Conservation (phyloP, 2,797 vertebrate genomes). For the Rhinella marina region DNA sequence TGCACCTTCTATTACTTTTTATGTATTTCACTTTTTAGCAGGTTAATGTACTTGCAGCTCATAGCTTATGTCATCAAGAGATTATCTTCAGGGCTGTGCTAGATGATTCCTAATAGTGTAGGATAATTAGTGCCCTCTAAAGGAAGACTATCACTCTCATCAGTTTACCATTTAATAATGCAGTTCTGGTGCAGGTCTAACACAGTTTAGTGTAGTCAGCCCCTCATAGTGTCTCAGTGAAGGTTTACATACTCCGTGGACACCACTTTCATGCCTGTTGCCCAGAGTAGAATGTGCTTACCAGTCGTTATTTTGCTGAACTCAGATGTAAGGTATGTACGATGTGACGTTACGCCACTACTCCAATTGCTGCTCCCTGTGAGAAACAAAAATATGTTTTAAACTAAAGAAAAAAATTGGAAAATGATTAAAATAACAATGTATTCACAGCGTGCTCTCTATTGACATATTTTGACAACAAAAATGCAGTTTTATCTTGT, state of each 20-base stretch:
- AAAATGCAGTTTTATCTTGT: too few relatives aligned
- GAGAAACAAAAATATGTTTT: too few relatives aligned
- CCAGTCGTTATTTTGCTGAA: neutral
- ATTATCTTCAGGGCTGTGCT: neutral
- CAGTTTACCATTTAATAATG: neutral
- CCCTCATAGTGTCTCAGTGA: neutral
- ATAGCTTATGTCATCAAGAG: neutral
- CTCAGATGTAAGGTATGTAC: neutral
- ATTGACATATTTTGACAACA: neutral
- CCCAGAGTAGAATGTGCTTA: neutral
- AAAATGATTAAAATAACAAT: neutral
- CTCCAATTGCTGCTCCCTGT: conserved; percentile 4
- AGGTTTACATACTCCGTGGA: neutral
- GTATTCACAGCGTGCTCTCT: neutral
- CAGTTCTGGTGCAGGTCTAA: neutral
- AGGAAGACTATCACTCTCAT: neutral
- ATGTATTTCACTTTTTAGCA: neutral
- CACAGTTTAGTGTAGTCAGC: neutral
- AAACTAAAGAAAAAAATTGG: neutral
- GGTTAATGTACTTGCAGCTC: neutral
- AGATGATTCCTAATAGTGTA: neutral
- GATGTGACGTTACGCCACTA: neutral
- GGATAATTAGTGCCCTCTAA: neutral
- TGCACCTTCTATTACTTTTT: neutral
- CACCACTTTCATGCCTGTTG: neutral